Evolutionary conservation across 2,113 vertebrate species (phyloP).

Genomic region (Elephantulus edwardii): DNA sequence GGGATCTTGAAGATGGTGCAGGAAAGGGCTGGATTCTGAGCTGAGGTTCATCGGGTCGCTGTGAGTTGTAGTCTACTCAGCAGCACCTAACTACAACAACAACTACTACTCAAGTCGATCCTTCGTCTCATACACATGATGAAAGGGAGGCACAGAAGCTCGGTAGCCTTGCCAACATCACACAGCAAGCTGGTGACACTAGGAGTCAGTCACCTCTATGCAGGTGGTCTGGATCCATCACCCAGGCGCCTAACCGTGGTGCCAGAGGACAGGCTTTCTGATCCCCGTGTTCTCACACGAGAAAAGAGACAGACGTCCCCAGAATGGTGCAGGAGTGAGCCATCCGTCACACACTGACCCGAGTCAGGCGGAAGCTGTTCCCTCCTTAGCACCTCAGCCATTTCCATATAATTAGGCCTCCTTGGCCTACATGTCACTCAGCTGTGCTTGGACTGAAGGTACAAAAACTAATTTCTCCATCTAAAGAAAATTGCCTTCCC

Average conservation of each 20-base stretch:
- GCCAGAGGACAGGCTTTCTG: neutral
- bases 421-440: slow-evolving; percentile 64
- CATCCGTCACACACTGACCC: neutral
- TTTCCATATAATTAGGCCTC: slow-evolving; percentile 67
- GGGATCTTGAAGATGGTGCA: too few relatives aligned
- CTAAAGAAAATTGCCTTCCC: slow-evolving; percentile 65
- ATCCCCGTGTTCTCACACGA: neutral
- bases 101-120: neutral
- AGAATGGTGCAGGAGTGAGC: neutral
- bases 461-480: slow-evolving; percentile 65
- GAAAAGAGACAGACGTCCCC: neutral
- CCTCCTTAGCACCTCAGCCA: neutral
- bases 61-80: too few relatives aligned
- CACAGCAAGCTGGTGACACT: neutral
- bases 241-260: neutral
- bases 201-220: neutral
- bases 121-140: neutral
- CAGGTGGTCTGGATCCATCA: neutral
- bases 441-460: slow-evolving; percentile 38
- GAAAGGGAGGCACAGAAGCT: neutral
- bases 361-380: neutral
- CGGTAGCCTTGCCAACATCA: neutral
- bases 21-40: too few relatives aligned
- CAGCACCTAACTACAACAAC: too few relatives aligned
- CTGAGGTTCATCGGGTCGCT: too few relatives aligned